These are phyloP conservation scores for Andrena trimmerana DNA, from an alignment of 2,888 invertebrate genomes.

Conservation along the genomic window DNA sequence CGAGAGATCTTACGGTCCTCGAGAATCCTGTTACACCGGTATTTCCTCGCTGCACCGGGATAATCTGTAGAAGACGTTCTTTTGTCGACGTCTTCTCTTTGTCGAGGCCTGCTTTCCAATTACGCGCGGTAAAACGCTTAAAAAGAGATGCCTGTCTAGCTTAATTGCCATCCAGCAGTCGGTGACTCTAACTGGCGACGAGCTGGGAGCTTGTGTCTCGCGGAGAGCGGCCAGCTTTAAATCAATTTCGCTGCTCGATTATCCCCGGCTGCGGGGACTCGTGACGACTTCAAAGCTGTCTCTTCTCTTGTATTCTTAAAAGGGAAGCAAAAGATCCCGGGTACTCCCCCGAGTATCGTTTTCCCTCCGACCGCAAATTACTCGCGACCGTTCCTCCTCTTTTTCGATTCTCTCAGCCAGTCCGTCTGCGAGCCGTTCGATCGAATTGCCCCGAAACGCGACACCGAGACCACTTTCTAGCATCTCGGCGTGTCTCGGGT, in stretches of 20 bases:
- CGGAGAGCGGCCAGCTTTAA: not conserved
- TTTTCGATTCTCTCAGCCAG: conserved; percentile 23
- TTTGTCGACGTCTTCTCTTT: conserved; percentile 54
- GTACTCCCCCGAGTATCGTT: conserved; percentile 31
- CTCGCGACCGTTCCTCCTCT: conserved; percentile 28
- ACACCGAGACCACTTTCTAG: conserved; percentile 72
- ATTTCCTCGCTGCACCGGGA: conserved; percentile 70
- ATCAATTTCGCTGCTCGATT: not conserved
- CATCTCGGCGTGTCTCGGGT: conserved; percentile 62
- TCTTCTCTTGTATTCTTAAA: not conserved
- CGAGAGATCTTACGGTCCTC: conserved; percentile 77
- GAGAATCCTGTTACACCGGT: conserved; percentile 81
- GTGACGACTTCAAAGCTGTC: not conserved
- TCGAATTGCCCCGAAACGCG: conserved; percentile 65
- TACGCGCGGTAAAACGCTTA: conserved; percentile 18
- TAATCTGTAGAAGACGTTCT: conserved; percentile 54
- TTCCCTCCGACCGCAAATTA: conserved; percentile 58
- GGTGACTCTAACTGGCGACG: conserved; percentile 26
- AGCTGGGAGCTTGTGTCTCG: not conserved
- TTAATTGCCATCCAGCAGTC: conserved; percentile 24
- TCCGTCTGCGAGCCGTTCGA: conserved; percentile 50
- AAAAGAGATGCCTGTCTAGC: conserved; percentile 13
- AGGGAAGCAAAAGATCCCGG: not conserved
- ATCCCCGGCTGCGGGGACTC: not conserved
- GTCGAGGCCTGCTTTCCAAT: conserved; percentile 44